A percentile compares a stretch with the other conserved stretches of the same genome.
Evolutionary conservation across 2,113 vertebrate genomes (phyloP).

Genomic region (Hipposideros armiger): DNA sequence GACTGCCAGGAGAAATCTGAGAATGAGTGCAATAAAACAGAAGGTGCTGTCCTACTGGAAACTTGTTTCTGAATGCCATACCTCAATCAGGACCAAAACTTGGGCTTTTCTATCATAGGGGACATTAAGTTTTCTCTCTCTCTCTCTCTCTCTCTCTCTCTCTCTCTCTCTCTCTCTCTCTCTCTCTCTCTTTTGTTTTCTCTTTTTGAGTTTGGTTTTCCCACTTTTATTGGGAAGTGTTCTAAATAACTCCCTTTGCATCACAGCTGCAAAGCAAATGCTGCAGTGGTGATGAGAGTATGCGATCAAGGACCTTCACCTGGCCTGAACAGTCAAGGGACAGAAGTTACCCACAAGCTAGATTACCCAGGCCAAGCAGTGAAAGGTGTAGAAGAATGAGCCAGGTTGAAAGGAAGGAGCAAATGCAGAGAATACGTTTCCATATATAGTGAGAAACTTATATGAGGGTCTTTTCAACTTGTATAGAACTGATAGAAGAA

Average conservation of each 20-base stretch:
- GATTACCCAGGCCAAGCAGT: neutral
- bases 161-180: no score
- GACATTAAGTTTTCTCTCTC: neutral
- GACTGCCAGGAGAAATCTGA: neutral
- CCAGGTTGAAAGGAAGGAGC: neutral
- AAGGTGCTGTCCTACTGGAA: neutral
- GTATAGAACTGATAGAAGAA: neutral
- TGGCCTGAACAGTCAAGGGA: neutral
- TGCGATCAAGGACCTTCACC: neutral
- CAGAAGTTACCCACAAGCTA: neutral
- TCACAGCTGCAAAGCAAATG: neutral
- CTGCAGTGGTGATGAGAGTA: neutral
- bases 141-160: no score
- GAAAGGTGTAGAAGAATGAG: neutral
- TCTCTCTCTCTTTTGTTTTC: neutral
- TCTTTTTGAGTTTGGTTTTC: neutral
- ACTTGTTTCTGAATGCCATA: neutral
- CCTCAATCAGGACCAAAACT: neutral
- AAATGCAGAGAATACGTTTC: neutral
- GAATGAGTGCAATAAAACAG: neutral
- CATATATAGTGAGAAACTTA: neutral
- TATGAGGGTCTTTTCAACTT: neutral
- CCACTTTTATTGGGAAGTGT: neutral
- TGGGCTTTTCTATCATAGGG: neutral
- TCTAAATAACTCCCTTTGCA: neutral